phyloP scores from a whole-genome alignment of 2,113 vertebrate species.

The Xenopus borealis region DNA sequence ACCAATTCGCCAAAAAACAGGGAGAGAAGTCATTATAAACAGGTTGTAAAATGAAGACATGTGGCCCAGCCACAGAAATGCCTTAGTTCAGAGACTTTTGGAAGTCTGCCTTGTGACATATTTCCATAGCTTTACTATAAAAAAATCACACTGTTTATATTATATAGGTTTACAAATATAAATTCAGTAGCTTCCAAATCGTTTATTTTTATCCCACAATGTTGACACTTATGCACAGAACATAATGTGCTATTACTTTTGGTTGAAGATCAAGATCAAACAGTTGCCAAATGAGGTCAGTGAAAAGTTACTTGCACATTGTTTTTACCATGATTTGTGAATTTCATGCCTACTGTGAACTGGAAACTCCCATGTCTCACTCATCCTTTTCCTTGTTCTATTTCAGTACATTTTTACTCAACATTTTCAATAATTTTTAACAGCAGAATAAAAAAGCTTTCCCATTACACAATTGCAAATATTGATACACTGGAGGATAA shows the following conservation, averaged over 20 bases:
- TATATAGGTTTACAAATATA: slow-evolving; percentile 49
- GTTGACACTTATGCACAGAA: slow-evolving; percentile 35
- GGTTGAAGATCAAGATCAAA: slow-evolving; percentile 1
- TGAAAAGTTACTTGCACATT: slow-evolving; percentile 48
- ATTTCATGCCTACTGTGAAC: too few relatives aligned
- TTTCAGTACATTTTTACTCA: too few relatives aligned
- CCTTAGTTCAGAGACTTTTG: slow-evolving; percentile 45
- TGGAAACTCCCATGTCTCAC: too few relatives aligned
- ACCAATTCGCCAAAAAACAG: slow-evolving; percentile 38
- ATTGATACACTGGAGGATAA: too few relatives aligned
- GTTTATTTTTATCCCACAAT: slow-evolving; percentile 47
- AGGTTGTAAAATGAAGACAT: slow-evolving; percentile 48
- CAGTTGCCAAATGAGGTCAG: slow-evolving; percentile 48
- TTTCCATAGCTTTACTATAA: slow-evolving; percentile 53
- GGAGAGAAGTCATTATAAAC: slow-evolving; percentile 48
- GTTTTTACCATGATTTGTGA: too few relatives aligned
- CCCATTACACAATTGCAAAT: too few relatives aligned
- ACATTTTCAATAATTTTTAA: too few relatives aligned
- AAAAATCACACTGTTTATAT: slow-evolving; percentile 33
- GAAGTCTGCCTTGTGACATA: slow-evolving; percentile 50
- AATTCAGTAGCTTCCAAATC: slow-evolving; percentile 49
- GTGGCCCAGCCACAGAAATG: slow-evolving; percentile 49
- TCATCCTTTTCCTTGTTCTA: too few relatives aligned
- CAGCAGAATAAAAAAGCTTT: too few relatives aligned
- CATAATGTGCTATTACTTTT: slow-evolving; percentile 41